Percentiles rank a stretch among this genome's conserved stretches.
Conservation (phyloP, 2,888 invertebrate genomes). For the Spilarctia lutea region DNA sequence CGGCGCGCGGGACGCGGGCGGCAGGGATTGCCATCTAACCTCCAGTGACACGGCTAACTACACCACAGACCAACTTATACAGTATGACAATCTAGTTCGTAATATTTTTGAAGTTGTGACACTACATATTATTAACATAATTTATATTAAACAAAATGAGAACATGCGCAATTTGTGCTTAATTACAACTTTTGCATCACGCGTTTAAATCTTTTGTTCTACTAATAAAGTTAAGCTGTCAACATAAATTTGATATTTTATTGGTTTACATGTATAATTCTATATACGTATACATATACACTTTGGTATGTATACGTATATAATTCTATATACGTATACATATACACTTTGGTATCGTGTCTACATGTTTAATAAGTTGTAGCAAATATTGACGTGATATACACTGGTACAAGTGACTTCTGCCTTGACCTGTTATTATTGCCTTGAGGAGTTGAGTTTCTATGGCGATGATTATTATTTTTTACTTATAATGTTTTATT, state of each 20-base stretch:
- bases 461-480: background rate
- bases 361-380: constrained; percentile 4
- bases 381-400: constrained; percentile 14
- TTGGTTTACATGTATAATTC: background rate
- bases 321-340: background rate
- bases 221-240: constrained; percentile 29
- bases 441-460: constrained; percentile 14
- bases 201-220: constrained; percentile 27
- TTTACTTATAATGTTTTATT: background rate
- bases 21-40: constrained; percentile 62
- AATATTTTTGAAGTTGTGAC: constrained; percentile 18
- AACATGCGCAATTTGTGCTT: constrained; percentile 13
- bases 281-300: background rate
- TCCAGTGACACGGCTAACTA: constrained; percentile 74
- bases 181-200: constrained; percentile 7
- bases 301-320: no score
- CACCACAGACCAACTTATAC: constrained; percentile 58
- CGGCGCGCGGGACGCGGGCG: constrained; percentile 47
- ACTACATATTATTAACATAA: constrained; percentile 9
- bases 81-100: constrained; percentile 47
- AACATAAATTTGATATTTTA: background rate
- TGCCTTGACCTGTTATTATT: constrained; percentile 12
- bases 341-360: background rate
- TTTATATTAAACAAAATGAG: constrained; percentile 12
- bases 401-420: background rate